Evolutionary conservation across 2,888 invertebrate genomes (phyloP), one percentile per base, ranked within the genome.

Genomic region (Pecten maximus): DNA sequence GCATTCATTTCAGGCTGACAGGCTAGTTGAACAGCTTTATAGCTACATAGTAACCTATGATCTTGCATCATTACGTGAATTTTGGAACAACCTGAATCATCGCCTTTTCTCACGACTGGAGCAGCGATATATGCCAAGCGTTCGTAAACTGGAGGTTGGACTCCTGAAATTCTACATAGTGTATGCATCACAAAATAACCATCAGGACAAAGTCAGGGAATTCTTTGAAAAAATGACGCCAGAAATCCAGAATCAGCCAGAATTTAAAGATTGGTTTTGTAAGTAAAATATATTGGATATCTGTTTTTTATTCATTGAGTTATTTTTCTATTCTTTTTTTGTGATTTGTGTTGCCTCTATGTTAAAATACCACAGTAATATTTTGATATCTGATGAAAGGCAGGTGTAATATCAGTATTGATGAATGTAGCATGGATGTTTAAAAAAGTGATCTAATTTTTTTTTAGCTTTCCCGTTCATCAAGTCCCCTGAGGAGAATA

Each of bases 251-350:
- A 98, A 98, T 88, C 98, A 98, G 96, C 97, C 97, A 91, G 99
- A 99, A 96, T 99, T 99, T 99, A 98, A 98, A 96, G 99, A 99
- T 94, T 99, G 99, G 99, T 99, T 99, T 97, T 98, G 99, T 99
- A 98, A 97, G 98, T 97, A 54, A 23, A 35, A 28, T 86, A n/a
- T n/a, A n/a, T n/a, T n/a, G n/a, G n/a, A n/a, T n/a, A n/a, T n/a
- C n/a, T n/a, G n/a, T n/a, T n/a, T n/a, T n/a, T n/a, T n/a, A n/a
- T n/a, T n/a, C n/a, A n/a, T n/a, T n/a, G n/a, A n/a, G n/a, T n/a
- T n/a, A n/a, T n/a, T n/a, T n/a, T n/a, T n/a, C n/a, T n/a, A n/a
- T n/a, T n/a, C n/a, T n/a, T n/a, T n/a, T n/a, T n/a, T n/a, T n/a
- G n/a, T n/a, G n/a, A n/a, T n/a, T n/a, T n/a, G n/a, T n/a, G n/a